A percentile compares a stretch with the other conserved stretches of the same genome.
phyloP scores from a whole-genome alignment of 2,797 vertebrate genomes.

The Cichlasoma orientale region DNA sequence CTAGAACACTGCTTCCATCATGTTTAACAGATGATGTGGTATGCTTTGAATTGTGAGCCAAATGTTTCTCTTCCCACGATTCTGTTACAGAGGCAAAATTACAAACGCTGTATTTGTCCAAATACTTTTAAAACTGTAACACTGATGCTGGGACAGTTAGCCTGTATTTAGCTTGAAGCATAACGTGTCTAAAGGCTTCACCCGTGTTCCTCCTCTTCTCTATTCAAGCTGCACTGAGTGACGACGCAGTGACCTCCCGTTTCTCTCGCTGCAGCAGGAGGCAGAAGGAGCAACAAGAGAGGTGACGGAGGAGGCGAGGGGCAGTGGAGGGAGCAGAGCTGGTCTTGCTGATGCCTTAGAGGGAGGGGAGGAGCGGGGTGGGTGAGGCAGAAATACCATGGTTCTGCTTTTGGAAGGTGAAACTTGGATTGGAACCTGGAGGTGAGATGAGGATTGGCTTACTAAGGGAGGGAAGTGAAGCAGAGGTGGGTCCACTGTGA shows the following conservation, averaged over 20 bases:
- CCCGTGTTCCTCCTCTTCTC: slow-evolving; percentile 10
- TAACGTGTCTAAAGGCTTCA: background rate
- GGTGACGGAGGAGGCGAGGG: slow-evolving; percentile 35
- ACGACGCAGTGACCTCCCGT: slow-evolving; percentile 34
- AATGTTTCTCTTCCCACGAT: background rate
- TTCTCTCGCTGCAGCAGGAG: slow-evolving; percentile 26
- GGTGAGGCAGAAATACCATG: slow-evolving; percentile 46
- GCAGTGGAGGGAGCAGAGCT: slow-evolving; percentile 18
- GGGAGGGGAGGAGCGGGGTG: slow-evolving; percentile 28
- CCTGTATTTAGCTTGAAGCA: too few species aligned
- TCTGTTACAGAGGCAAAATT: too few species aligned
- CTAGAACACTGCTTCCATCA: background rate
- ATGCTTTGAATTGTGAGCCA: background rate
- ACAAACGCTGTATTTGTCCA: background rate
- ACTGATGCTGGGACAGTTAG: background rate
- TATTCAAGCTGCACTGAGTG: slow-evolving; percentile 66
- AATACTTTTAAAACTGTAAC: background rate
- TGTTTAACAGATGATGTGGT: background rate
- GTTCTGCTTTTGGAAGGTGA: slow-evolving; percentile 15
- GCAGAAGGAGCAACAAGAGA: slow-evolving; percentile 21
- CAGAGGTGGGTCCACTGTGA: slow-evolving; percentile 48
- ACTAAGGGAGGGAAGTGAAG: slow-evolving; percentile 68
- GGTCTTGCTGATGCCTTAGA: slow-evolving; percentile 5
- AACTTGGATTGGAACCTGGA: slow-evolving; percentile 29
- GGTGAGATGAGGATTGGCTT: slow-evolving; percentile 54